phyloP scores from a whole-genome alignment of 2,113 vertebrate genomes.

The Callaeas wilsoni region DNA sequence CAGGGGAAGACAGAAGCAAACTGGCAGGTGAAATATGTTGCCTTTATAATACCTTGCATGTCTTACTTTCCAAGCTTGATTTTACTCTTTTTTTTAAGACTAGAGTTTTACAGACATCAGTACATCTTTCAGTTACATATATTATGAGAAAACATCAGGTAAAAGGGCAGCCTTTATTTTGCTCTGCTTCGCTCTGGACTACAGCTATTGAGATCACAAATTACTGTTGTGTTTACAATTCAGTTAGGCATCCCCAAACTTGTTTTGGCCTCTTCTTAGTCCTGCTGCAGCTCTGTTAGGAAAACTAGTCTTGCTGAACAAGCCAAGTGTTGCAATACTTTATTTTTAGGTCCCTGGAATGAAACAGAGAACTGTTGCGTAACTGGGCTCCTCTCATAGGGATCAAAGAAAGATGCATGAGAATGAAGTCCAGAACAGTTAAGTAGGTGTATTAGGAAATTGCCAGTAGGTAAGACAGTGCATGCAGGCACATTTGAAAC shows the following conservation, averaged over 20 bases:
- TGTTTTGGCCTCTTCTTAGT: background rate
- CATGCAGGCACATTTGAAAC: background rate
- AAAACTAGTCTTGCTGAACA: background rate
- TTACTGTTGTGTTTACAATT: background rate
- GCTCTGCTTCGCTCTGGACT: background rate
- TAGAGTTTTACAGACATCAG: background rate
- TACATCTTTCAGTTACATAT: background rate
- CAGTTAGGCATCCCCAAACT: background rate
- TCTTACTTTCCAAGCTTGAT: background rate
- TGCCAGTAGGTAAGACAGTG: background rate
- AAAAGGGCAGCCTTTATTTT: background rate
- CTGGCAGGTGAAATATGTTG: slow-evolving; percentile 84
- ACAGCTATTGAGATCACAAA: background rate
- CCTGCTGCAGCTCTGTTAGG: background rate
- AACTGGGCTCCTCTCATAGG: background rate
- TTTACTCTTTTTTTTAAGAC: background rate
- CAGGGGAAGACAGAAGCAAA: slow-evolving; percentile 90
- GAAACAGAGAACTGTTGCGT: slow-evolving; percentile 13
- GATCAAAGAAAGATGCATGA: background rate
- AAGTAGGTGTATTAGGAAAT: background rate
- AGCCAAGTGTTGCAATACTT: slow-evolving; percentile 56
- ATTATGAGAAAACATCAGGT: background rate
- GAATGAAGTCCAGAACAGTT: slow-evolving; percentile 3
- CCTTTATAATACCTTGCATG: slow-evolving; percentile 16
- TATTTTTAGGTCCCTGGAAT: slow-evolving; percentile 55